phyloP scores from a whole-genome alignment of 2,113 vertebrate species.

The Nesoenas mayeri region DNA sequence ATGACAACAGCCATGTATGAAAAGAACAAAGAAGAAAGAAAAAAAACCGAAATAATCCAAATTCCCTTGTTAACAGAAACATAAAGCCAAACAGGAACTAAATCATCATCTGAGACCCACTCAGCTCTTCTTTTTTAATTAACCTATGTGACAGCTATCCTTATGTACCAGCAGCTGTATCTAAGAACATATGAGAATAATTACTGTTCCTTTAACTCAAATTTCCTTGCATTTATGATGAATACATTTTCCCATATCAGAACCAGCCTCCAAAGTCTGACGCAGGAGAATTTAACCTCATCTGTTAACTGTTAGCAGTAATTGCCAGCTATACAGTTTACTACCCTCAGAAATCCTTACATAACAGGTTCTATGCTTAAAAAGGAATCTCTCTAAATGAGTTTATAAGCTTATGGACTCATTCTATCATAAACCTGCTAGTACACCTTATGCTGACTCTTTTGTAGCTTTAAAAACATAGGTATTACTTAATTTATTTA shows the following conservation, averaged over 20 bases:
- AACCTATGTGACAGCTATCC: neutral
- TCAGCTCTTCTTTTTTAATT: neutral
- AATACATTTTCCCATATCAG: neutral
- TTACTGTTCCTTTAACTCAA: conserved; percentile 2
- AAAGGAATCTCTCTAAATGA: conserved; percentile 7
- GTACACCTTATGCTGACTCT: neutral
- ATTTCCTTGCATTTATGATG: conserved; percentile 1
- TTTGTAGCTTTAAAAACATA: neutral
- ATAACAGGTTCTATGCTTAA: neutral
- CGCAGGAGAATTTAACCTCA: conserved; percentile 7
- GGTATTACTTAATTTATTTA: neutral
- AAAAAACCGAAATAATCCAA: neutral
- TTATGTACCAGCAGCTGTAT: neutral
- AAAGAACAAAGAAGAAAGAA: neutral
- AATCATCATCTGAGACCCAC: neutral
- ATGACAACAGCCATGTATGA: neutral
- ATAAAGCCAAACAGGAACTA: neutral
- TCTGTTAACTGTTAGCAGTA: conserved; percentile 10
- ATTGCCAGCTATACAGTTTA: neutral
- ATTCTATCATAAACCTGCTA: neutral
- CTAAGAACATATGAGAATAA: neutral
- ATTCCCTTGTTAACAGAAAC: conserved; percentile 12
- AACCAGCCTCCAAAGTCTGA: neutral
- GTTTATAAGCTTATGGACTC: conserved; percentile 5
- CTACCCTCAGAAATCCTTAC: neutral